Conservation (phyloP, 1,140 invertebrate genomes). For the Liolophura sinensis region DNA sequence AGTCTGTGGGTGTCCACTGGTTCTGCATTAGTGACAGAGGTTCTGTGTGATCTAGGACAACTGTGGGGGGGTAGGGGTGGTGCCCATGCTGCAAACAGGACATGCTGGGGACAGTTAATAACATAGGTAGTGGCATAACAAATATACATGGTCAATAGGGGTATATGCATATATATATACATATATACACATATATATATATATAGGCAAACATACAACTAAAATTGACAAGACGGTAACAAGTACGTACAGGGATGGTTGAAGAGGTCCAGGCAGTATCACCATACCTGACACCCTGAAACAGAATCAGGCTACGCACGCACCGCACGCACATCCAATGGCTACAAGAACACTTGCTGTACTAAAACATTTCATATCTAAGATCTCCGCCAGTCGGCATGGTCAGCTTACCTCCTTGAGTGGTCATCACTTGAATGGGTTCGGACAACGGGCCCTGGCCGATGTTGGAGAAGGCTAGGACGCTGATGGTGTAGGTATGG, state of each 20-base stretch:
- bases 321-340: neutral
- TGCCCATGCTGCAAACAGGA: no score
- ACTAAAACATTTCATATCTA: no score
- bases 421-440: slow-evolving; percentile 93
- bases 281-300: slow-evolving; percentile 8
- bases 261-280: neutral
- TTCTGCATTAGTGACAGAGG: no score
- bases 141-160: slow-evolving; percentile 1
- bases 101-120: neutral
- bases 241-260: neutral
- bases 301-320: slow-evolving; percentile 5
- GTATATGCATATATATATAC: slow-evolving; percentile 1
- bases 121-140: slow-evolving; percentile 4
- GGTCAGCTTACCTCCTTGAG: slow-evolving; percentile 76
- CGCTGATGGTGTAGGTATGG: slow-evolving; percentile 54
- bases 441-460: slow-evolving; percentile 70
- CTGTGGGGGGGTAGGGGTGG: no score
- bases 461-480: slow-evolving; percentile 54
- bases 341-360: neutral
- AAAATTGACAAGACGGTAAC: slow-evolving; percentile 3
- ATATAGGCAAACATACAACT: slow-evolving; percentile 11
- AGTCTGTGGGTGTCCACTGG: no score
- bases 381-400: neutral
- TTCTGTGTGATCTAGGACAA: no score
- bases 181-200: slow-evolving; percentile 14